Percentiles rank a stretch among this genome's conserved stretches.
These are phyloP conservation scores for Oscheius sp. DNA, from an alignment of 2,888 invertebrate genomes.

Conservation along the genomic window DNA sequence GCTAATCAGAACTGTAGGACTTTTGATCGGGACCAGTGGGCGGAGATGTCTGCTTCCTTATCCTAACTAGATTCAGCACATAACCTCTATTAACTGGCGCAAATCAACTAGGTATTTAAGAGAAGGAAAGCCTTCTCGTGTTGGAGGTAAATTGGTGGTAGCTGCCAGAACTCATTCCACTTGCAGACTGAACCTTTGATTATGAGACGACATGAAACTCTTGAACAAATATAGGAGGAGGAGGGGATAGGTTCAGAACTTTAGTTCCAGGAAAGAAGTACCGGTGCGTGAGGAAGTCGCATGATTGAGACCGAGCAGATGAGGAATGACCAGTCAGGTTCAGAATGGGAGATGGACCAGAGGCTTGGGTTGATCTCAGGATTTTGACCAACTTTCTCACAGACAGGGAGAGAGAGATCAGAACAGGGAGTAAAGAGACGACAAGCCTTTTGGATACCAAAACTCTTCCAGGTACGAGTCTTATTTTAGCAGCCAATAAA, in stretches of 20 bases:
- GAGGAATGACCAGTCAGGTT: not conserved
- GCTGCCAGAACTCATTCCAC: constrained; percentile 10
- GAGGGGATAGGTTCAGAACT: not conserved
- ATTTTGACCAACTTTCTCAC: not conserved
- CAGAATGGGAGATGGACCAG: not conserved
- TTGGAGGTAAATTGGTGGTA: constrained; percentile 8
- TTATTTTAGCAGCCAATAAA: no score
- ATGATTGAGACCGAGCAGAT: not conserved
- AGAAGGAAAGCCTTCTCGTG: constrained; percentile 1
- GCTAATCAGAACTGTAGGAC: not conserved
- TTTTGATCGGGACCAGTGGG: not conserved
- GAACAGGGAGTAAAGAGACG: no score
- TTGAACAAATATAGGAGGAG: not conserved
- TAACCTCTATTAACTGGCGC: not conserved
- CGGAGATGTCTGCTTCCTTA: not conserved
- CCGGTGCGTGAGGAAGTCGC: not conserved
- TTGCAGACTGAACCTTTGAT: constrained; percentile 16
- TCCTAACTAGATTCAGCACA: not conserved
- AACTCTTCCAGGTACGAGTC: no score
- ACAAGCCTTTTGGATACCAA: no score
- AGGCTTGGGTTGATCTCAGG: not conserved
- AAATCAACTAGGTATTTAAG: not conserved
- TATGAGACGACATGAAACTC: constrained; percentile 25
- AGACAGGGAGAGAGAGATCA: no score
- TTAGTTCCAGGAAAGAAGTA: not conserved